Base-by-base conservation (phyloP, 2,113 vertebrate genomes). In the Argyrosomus japonicus region DNA sequence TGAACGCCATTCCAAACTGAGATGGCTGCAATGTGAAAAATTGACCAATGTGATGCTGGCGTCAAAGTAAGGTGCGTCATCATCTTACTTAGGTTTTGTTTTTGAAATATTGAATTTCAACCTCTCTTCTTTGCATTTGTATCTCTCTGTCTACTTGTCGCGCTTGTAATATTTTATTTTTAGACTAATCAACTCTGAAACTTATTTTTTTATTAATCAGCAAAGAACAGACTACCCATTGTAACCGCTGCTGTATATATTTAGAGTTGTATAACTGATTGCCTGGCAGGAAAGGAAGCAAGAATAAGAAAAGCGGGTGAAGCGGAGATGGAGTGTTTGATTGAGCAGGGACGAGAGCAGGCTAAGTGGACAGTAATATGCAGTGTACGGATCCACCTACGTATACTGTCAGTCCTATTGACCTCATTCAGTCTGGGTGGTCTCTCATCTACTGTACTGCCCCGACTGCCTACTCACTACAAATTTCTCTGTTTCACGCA, bases 381-480 rank as follows among this genome's bases (percentile, higher is more conserved):
- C 32, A 7, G 56, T 85, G 81, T 56, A 70, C 85, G 70, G 70
- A 68, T 83, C 86, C 88, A 78, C 86, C 84, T 90, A 84, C 85
- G 40, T 83, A 36, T 61, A 11, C 71, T 48, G 82, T 87, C 83
- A 68, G 71, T 74, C 86, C 75, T 83, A 23, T 89, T 88, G 85
- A 87, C 89, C 88, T 85, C 86, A 86, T 87, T 90, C 87, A 91
- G 89, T 91, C 87, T 87, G 88, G 84, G 86, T 88, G 79, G 74
- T 84, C 87, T 84, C 81, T 83, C 63, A 82, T 89, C 65, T 77
- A 63, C 85, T 67, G 77, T 62, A 51, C 73, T 70, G 58, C 64
- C 54, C 65, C 13, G 17, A 36, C 88, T 77, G 80, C 83, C 87
- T 67, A 81, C 85, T 83, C 75, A 21, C 54, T 18, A 69, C 75